phyloP scores from a whole-genome alignment of 2,113 vertebrate species.

The Bagarius yarrelli region DNA sequence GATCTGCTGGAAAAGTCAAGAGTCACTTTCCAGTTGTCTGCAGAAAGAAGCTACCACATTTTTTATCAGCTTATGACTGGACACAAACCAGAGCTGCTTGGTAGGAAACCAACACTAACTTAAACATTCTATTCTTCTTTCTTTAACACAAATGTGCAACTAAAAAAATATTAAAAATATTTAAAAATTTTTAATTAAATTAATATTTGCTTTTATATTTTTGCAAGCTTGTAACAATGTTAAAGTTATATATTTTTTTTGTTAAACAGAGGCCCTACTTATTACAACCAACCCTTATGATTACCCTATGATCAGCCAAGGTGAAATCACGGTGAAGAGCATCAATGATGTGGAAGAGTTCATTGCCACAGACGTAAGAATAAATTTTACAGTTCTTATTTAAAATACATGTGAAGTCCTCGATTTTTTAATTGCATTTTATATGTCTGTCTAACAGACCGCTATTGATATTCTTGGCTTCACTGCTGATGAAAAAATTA shows the following conservation, averaged over 20 bases:
- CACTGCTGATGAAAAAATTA: conserved; percentile 61
- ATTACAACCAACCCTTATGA: conserved; percentile 87
- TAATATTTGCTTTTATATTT: not conserved
- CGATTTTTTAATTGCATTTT: not conserved
- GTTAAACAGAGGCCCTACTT: conserved; percentile 68
- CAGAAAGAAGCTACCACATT: conserved; percentile 72
- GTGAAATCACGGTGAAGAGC: conserved; percentile 84
- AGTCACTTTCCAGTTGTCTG: conserved; percentile 66
- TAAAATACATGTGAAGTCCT: not conserved
- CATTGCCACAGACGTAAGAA: conserved; percentile 83
- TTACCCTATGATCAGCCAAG: conserved; percentile 81
- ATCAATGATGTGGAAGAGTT: conserved; percentile 87
- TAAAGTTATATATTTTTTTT: conserved; percentile 24
- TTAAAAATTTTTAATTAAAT: too few species aligned
- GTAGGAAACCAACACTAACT: conserved; percentile 42
- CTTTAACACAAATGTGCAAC: not conserved
- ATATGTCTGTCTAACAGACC: conserved; percentile 49
- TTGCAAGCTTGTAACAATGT: not conserved
- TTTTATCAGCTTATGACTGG: conserved; percentile 74
- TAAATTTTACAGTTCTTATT: not conserved
- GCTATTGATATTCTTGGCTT: conserved; percentile 71
- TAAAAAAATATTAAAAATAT: not conserved
- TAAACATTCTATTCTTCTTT: not conserved
- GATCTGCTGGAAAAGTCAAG: conserved; percentile 64
- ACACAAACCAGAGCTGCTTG: conserved; percentile 68